Evolutionary conservation across 2,113 vertebrate genomes (phyloP).

Genomic region (Oreochromis aureus): DNA sequence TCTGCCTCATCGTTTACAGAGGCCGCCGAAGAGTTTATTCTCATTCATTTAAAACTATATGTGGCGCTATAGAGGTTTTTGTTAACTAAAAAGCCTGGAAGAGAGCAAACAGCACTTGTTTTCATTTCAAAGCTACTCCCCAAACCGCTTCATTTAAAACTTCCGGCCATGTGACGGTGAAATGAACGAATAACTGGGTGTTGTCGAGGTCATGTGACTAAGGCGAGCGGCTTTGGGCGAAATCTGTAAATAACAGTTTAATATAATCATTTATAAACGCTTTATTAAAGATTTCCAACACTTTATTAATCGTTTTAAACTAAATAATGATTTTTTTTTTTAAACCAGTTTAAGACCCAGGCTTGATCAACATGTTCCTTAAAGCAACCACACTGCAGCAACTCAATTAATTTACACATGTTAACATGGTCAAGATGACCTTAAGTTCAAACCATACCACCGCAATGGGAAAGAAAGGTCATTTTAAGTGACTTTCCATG

Average conservation of each 20-base stretch:
- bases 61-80: neutral
- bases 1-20: neutral
- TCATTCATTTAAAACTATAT: neutral
- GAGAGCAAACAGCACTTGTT: neutral
- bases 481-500: neutral
- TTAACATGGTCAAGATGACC: neutral
- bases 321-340: neutral
- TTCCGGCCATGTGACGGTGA: constrained; percentile 51
- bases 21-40: rapidly evolving
- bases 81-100: neutral
- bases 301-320: neutral
- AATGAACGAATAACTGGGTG: neutral
- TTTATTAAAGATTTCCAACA: neutral
- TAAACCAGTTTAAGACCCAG: neutral
- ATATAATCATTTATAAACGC: neutral
- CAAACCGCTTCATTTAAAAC: neutral
- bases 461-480: neutral
- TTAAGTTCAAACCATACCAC: neutral
- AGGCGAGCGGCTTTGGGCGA: neutral
- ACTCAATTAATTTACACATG: neutral
- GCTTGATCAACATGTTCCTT: neutral
- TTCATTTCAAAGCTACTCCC: constrained; percentile 26
- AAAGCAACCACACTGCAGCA: neutral
- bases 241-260: neutral
- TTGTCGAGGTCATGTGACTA: neutral